Base-by-base conservation (phyloP, 1,140 invertebrate species). In the Drosophila yakuba region DNA sequence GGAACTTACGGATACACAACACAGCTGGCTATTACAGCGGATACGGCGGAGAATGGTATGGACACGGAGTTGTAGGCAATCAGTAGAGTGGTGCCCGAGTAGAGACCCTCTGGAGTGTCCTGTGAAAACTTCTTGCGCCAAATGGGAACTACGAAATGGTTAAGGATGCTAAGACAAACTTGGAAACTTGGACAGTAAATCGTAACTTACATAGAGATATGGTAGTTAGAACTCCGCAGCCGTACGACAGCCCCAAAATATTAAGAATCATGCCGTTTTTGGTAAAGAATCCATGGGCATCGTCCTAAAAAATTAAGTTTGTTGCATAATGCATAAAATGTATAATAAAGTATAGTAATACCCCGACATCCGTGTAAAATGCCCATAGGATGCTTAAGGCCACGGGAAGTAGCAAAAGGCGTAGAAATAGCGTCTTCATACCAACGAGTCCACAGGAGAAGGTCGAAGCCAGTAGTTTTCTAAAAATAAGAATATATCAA, bases 91-190 rank as follows among this genome's bases (percentile, higher is more conserved):
- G 97, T 96, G 3, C 97, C 97, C 14, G 96, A 95, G 88, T 98
- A 98, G 0, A 97, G 92, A 2, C 97, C 97, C 89, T 98, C 96
- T 56, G 97, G 94, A 11, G 96, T 95, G 88, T 98, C 97, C 92
- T 98, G 97, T 69, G 97, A 98, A 91, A 98, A 98, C 25, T 97
- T 94, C 35, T 96, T 97, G n/a, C 97, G 93, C 93, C 97, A 96
- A 47, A 94, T 95, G 38, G 96, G 95, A 94, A 96, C 97, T 98
- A 84, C 3, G 90, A 91, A 81, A 90, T n/a, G 66, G 6, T 11
- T 7, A 17, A 48, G 11, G 3, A 25, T 11, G 35, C 39, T 39
- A 1, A 48, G 45, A 6, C 3, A 28, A 17, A 17, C 17, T 17
- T 17, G 17, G 17, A 17, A 7, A 3, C 6, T 45, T 32, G 12